Percentiles rank a stretch among this genome's conserved stretches.
Conservation (phyloP, 2,797 vertebrate species). For the Chelonia mydas region DNA sequence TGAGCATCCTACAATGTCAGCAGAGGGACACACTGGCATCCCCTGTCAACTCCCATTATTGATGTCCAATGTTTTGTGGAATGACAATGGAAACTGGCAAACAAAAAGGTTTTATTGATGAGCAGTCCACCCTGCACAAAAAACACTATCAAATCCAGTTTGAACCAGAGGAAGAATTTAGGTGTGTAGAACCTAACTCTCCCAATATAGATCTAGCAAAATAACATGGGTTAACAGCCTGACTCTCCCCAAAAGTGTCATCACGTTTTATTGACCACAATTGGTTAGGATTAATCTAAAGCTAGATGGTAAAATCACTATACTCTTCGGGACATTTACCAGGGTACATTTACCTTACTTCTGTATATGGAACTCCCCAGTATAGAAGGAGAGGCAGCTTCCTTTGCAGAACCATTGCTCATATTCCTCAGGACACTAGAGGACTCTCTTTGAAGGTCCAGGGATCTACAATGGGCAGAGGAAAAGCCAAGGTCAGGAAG, state of each 20-base stretch:
- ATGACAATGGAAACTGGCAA: slow-evolving; percentile 27
- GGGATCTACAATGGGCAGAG: not conserved
- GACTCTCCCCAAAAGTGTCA: not conserved
- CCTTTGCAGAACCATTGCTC: not conserved
- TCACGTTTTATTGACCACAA: not conserved
- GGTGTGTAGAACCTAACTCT: not conserved
- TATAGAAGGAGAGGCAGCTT: not conserved
- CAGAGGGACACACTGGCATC: not conserved
- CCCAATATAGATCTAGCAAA: not conserved
- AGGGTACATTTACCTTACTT: not conserved
- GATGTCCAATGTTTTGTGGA: not conserved
- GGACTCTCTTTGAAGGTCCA: not conserved
- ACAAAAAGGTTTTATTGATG: not conserved
- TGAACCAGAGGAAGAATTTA: not conserved
- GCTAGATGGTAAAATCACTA: not conserved
- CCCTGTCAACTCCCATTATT: slow-evolving; percentile 22
- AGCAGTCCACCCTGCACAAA: not conserved
- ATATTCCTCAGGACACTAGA: not conserved
- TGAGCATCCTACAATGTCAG: slow-evolving; percentile 27
- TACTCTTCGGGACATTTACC: not conserved
- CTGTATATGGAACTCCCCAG: rapidly evolving
- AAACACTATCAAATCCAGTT: not conserved
- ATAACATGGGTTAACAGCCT: not conserved
- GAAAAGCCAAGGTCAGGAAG: not conserved
- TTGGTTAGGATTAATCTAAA: not conserved